A percentile compares a stretch with the other conserved stretches of the same genome.
phyloP scores from a whole-genome alignment of 2,888 invertebrate species.

The Nematopogon swammerdamellus region DNA sequence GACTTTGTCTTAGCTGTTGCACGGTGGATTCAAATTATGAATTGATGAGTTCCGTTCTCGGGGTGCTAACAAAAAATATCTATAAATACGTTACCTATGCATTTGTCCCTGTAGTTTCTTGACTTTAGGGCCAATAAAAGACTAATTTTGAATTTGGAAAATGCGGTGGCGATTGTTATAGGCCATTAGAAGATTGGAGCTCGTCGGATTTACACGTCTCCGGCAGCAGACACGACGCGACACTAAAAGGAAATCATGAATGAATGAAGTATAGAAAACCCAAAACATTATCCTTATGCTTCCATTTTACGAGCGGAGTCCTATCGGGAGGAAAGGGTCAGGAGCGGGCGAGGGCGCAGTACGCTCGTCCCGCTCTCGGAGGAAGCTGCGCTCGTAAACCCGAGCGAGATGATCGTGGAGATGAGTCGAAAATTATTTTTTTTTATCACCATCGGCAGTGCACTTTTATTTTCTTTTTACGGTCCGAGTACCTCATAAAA shows the following conservation, averaged over 20 bases:
- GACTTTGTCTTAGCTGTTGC: no score
- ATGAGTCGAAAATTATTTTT: constrained; percentile 58
- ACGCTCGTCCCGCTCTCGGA: constrained; percentile 31
- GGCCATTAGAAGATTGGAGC: constrained; percentile 22
- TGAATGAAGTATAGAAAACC: constrained; percentile 55
- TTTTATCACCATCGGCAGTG: constrained; percentile 59
- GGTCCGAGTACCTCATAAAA: constrained; percentile 60
- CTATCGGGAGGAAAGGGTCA: constrained; percentile 56
- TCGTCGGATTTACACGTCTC: constrained; percentile 55
- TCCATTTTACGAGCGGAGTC: constrained; percentile 57
- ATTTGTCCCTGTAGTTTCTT: no score
- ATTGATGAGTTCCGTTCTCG: no score
- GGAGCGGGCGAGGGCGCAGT: constrained; percentile 42
- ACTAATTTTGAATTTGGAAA: no score
- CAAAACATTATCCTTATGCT: constrained; percentile 58
- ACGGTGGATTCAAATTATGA: no score
- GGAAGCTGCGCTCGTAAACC: constrained; percentile 27
- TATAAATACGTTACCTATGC: no score
- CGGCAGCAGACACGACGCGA: constrained; percentile 19
- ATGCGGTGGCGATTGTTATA: no score
- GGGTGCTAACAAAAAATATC: no score
- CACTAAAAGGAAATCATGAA: constrained; percentile 57
- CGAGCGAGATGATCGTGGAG: constrained; percentile 51
- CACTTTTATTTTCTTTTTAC: constrained; percentile 60
- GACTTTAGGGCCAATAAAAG: no score